phyloP scores from a whole-genome alignment of 2,113 vertebrate genomes.

The Gobius niger region DNA sequence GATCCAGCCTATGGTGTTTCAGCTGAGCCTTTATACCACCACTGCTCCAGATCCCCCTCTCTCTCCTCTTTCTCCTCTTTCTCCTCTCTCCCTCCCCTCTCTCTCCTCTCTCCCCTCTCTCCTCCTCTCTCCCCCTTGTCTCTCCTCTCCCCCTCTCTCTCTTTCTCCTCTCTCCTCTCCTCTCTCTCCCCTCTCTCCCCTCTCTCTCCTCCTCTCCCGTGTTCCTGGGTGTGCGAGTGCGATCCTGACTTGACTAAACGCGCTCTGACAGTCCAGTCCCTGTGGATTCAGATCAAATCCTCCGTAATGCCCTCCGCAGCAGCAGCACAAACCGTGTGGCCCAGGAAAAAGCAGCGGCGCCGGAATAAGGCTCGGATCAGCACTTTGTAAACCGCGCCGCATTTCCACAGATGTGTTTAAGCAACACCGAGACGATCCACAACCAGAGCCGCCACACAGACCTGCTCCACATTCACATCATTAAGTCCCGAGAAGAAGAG shows the following conservation, averaged over 20 bases:
- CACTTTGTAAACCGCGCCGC: neutral
- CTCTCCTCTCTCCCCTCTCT: neutral
- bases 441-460: too few species aligned
- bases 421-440: too few species aligned
- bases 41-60: too few species aligned
- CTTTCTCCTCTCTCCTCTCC: neutral
- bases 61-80: neutral
- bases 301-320: neutral
- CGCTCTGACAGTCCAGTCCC: neutral
- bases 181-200: neutral
- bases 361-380: neutral
- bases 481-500: too few species aligned
- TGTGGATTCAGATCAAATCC: conserved; percentile 1
- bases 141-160: neutral
- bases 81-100: neutral
- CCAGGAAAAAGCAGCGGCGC: neutral
- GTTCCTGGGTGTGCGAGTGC: neutral
- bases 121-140: neutral
- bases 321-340: neutral
- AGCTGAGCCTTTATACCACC: too few species aligned
- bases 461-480: too few species aligned
- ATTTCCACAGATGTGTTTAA: too few species aligned
- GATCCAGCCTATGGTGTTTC: too few species aligned
- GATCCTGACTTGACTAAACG: neutral
- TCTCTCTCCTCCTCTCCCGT: neutral